Conservation (phyloP, 2,113 vertebrate genomes). For the Bubalus kerabau region DNA sequence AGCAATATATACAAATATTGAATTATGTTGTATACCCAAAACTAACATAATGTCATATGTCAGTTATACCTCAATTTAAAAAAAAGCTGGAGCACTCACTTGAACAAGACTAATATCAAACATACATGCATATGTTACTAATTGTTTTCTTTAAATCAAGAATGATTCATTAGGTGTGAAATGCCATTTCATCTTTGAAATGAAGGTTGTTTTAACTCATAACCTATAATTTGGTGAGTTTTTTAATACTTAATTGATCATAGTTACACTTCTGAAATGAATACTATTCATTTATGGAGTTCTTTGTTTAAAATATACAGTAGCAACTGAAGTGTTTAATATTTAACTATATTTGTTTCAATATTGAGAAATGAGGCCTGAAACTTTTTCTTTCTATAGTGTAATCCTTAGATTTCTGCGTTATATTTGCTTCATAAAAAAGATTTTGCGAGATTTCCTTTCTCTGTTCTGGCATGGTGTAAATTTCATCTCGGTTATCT, state of each 20-base stretch:
- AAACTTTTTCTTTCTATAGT: neutral
- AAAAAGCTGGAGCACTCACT: neutral
- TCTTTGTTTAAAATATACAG: neutral
- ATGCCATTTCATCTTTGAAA: slow-evolving; percentile 6
- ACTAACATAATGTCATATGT: neutral
- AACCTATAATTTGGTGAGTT: neutral
- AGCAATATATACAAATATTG: neutral
- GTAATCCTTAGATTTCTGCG: slow-evolving; percentile 11
- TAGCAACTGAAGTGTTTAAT: neutral
- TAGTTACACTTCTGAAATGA: neutral
- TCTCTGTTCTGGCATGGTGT: neutral
- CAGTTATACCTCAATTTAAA: neutral
- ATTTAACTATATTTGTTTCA: slow-evolving; percentile 4
- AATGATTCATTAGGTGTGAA: neutral
- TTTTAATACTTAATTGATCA: neutral
- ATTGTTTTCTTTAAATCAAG: neutral
- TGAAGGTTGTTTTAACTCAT: neutral
- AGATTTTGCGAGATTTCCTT: slow-evolving; percentile 43
- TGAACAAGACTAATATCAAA: neutral
- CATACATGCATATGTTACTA: neutral
- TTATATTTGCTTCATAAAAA: slow-evolving; percentile 43
- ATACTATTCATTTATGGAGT: neutral
- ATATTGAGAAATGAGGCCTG: slow-evolving; percentile 3
- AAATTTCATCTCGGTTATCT: slow-evolving; percentile 10
- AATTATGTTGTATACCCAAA: neutral